phyloP scores from a whole-genome alignment of 2,888 invertebrate species.

The Danaus chrysippus region DNA sequence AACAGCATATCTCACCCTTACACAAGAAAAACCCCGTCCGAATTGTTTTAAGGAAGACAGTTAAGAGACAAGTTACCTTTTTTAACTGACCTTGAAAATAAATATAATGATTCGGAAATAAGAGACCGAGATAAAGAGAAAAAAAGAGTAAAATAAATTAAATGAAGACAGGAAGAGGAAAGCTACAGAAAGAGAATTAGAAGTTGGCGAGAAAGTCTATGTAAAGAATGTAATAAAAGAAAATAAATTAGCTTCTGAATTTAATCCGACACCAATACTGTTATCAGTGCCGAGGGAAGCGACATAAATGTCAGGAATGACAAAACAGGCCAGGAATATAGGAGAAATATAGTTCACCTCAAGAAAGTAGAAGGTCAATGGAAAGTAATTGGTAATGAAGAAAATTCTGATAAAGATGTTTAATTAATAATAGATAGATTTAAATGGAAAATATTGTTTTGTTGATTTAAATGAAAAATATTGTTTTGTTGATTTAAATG shows the following conservation, averaged over 20 bases:
- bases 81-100: slow-evolving; percentile 5
- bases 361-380: slow-evolving; percentile 11
- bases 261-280: not conserved
- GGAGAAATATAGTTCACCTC: slow-evolving; percentile 13
- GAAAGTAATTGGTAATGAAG: slow-evolving; percentile 4
- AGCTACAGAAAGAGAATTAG: not conserved
- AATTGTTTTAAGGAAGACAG: too few species aligned
- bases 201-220: not conserved
- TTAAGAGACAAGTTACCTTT: too few species aligned
- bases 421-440: not conserved
- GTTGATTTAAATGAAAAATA: too few species aligned
- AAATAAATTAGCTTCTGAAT: too few species aligned
- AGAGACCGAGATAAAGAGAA: slow-evolving; percentile 3
- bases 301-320: slow-evolving; percentile 10
- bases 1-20: too few species aligned
- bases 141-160: too few species aligned
- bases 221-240: not conserved
- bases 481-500: too few species aligned
- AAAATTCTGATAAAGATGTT: slow-evolving; percentile 2
- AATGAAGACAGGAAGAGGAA: not conserved
- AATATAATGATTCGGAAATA: slow-evolving; percentile 3
- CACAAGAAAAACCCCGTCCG: too few species aligned
- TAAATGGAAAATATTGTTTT: not conserved
- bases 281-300: not conserved
- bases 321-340: slow-evolving; percentile 4